phyloP scores from a whole-genome alignment of 1,140 invertebrate species.

The Adelges cooleyi region DNA sequence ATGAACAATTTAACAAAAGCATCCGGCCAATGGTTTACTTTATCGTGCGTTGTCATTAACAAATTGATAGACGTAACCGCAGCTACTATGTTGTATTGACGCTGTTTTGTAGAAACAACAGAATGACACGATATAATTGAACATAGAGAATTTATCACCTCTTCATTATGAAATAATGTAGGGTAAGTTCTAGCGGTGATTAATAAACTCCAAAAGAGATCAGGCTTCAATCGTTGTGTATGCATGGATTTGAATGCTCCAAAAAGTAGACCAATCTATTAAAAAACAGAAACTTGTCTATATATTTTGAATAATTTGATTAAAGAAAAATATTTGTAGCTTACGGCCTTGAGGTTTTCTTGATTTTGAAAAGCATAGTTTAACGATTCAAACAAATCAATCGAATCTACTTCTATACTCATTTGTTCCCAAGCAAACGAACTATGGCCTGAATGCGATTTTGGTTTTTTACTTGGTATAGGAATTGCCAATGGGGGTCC shows the following conservation, averaged over 20 bases:
- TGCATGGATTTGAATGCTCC: constrained; percentile 22
- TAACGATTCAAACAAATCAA: constrained; percentile 11
- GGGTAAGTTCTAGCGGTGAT: constrained; percentile 72
- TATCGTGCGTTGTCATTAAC: constrained; percentile 65
- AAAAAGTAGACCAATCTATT: constrained; percentile 5
- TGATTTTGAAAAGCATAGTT: constrained; percentile 13
- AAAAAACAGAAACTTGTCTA: no score
- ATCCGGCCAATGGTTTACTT: constrained; percentile 59
- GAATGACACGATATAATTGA: constrained; percentile 69
- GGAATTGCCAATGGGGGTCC: background rate
- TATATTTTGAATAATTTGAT: no score
- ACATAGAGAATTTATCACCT: constrained; percentile 64
- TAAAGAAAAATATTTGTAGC: background rate
- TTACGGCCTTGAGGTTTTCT: constrained; percentile 22
- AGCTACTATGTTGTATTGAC: constrained; percentile 49
- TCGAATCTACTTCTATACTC: constrained; percentile 10
- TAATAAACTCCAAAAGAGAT: constrained; percentile 44
- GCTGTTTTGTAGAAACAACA: constrained; percentile 37
- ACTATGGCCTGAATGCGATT: background rate
- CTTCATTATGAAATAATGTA: constrained; percentile 64
- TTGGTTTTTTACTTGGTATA: constrained; percentile 9
- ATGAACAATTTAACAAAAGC: constrained; percentile 56
- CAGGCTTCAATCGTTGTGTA: constrained; percentile 13
- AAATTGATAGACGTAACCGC: constrained; percentile 78
- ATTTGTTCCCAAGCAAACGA: constrained; percentile 25